These are phyloP conservation scores for Cebidichthys violaceus DNA, from an alignment of 2,113 vertebrate species.

Conservation along the genomic window DNA sequence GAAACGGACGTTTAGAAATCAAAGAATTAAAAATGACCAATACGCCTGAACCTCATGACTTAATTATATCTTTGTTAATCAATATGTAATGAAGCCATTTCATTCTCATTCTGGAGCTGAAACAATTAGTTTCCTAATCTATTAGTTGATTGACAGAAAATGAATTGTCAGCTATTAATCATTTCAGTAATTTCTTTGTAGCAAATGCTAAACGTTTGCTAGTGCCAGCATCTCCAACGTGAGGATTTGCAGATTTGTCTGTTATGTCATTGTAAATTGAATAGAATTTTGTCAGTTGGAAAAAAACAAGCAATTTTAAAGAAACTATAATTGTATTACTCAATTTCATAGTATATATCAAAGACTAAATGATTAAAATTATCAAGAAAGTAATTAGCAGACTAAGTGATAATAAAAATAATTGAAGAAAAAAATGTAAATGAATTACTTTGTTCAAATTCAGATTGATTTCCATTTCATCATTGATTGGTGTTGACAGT, in stretches of 20 bases:
- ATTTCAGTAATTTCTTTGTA: not conserved
- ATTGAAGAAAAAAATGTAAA: not conserved
- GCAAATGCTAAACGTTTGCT: not conserved
- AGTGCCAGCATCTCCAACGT: not conserved
- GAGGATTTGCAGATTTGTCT: not conserved
- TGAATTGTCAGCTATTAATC: not conserved
- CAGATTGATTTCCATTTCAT: not conserved
- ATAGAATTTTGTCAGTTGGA: not conserved
- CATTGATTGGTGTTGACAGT: not conserved
- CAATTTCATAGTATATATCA: not conserved
- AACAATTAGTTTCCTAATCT: not conserved
- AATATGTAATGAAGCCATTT: not conserved
- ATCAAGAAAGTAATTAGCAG: not conserved
- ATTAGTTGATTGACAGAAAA: not conserved
- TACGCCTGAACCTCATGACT: not conserved
- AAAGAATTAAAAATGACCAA: not conserved
- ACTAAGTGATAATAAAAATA: not conserved
- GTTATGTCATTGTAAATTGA: not conserved
- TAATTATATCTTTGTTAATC: not conserved
- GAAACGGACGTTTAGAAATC: not conserved
- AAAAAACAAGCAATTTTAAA: not conserved
- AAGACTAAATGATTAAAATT: not conserved
- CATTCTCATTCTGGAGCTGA: not conserved
- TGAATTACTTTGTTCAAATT: not conserved
- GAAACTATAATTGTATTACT: not conserved